Evolutionary conservation across 1,140 invertebrate species (phyloP), one percentile per base, ranked within the genome.

Genomic region (Tetramorium simillimum): DNA sequence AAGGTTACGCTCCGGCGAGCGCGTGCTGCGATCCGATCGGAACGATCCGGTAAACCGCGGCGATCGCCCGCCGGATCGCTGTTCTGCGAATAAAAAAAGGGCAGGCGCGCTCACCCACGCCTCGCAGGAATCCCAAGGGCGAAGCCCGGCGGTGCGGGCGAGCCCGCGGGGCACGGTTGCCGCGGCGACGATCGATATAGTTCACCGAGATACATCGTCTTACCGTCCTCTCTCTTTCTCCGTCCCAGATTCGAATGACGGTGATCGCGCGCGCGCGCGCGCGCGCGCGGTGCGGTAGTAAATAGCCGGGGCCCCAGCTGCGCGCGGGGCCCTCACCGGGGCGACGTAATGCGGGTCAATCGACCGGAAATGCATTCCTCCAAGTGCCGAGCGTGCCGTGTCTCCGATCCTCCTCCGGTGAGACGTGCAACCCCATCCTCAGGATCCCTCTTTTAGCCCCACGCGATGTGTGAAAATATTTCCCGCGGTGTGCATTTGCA

Each of bases 101-200:
- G 65, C 77, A 46, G 63, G 62, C 63, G 63, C 77, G 77, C 63
- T 84, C 91, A 91, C 90, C 91, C 89, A 91, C 90, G 90, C 85
- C 67, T 82, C 81, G 72, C 65, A 86, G 86, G 88, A 89, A 91
- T 88, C 78, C 89, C 90, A 91, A 91, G 90, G 90, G 87, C 89
- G 76, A 78, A 33, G 46, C 49, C 73, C 40, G 85, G 49, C 53
- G 33, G 33, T 28, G 43, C 77, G 40, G 65, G 67, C 67, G 86
- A 73, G 80, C 49, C 72, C 60, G 67, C 70, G 85, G 58, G 53
- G 33, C 67, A 33, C 37, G 46, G 75, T 81, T 76, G 70, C 4
- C 51, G 46, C n/a, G 24, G 86, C 46, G 77, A 62, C 87, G 82
- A 77, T 89, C 85, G 85, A 89, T 84, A 89, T 65, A 62, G 80